Conservation (phyloP, 2,888 invertebrate species). For the Tolmerus cingulatus region DNA sequence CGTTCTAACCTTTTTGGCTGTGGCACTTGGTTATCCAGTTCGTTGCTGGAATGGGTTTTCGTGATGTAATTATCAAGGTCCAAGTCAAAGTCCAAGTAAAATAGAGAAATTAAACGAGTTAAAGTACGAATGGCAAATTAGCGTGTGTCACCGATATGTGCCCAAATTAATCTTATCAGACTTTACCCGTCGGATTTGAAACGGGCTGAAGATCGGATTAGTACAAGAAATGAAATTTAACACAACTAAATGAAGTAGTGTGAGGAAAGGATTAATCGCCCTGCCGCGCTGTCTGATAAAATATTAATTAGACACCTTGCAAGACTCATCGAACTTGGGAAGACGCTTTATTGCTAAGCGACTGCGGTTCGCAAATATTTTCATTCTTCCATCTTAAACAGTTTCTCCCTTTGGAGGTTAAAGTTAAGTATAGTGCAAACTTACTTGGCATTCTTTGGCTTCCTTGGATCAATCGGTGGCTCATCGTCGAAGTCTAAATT, state of each 20-base stretch:
- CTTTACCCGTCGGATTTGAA: neutral
- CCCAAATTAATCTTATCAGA: slow-evolving; percentile 31
- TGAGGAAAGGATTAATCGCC: neutral
- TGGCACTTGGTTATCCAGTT: slow-evolving; percentile 61
- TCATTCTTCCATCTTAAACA: neutral
- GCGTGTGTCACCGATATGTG: neutral
- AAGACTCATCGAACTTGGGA: neutral
- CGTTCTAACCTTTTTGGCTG: slow-evolving; percentile 61
- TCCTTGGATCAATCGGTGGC: slow-evolving; percentile 60
- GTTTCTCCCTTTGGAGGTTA: neutral
- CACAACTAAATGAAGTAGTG: neutral
- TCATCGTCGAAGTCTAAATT: slow-evolving; percentile 67
- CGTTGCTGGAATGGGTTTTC: slow-evolving; percentile 60
- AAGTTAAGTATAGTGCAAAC: slow-evolving; percentile 55
- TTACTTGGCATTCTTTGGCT: slow-evolving; percentile 92
- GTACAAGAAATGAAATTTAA: slow-evolving; percentile 3
- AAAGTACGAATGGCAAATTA: slow-evolving; percentile 33
- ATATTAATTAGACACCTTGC: slow-evolving; percentile 19
- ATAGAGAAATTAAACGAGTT: slow-evolving; percentile 26
- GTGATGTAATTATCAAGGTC: slow-evolving; percentile 42
- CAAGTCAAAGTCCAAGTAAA: neutral
- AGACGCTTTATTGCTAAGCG: neutral
- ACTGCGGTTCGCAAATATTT: neutral
- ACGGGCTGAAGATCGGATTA: neutral
- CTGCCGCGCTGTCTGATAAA: neutral